These are phyloP conservation scores for Amazona ochrocephala DNA, from an alignment of 2,797 vertebrate species.

Conservation along the genomic window DNA sequence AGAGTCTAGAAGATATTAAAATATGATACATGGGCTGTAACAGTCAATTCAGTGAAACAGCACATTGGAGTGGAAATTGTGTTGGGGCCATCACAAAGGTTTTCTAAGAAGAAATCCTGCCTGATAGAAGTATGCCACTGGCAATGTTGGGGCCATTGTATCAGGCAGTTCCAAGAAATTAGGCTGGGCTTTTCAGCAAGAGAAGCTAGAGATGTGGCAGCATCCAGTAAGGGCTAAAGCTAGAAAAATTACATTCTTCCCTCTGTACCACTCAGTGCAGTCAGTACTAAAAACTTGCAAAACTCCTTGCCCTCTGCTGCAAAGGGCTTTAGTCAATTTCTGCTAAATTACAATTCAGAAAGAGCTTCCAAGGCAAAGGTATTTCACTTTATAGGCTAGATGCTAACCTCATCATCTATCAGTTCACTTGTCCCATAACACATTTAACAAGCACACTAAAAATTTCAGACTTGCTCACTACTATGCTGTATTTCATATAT, in stretches of 20 bases:
- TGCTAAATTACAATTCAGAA: background rate
- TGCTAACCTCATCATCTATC: background rate
- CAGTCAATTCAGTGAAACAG: background rate
- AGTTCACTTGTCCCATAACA: background rate
- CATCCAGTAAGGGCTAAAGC: background rate
- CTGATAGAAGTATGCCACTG: background rate
- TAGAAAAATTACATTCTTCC: background rate
- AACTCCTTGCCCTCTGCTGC: background rate
- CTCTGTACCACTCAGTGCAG: background rate
- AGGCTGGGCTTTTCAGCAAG: background rate
- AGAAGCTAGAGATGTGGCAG: background rate
- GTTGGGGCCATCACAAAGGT: background rate
- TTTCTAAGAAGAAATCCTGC: background rate
- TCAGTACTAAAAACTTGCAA: background rate
- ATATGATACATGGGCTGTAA: background rate
- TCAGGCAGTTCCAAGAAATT: background rate
- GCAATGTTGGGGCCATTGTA: background rate
- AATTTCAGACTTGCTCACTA: background rate
- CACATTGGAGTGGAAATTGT: background rate
- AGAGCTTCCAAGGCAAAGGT: background rate
- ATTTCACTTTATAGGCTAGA: background rate
- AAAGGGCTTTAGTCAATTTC: background rate
- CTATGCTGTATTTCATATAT: background rate
- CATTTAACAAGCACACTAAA: background rate
- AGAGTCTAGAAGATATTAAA: background rate